Evolutionary conservation across 2,888 invertebrate genomes (phyloP).

Genomic region (Ornithoptera alexandrae): DNA sequence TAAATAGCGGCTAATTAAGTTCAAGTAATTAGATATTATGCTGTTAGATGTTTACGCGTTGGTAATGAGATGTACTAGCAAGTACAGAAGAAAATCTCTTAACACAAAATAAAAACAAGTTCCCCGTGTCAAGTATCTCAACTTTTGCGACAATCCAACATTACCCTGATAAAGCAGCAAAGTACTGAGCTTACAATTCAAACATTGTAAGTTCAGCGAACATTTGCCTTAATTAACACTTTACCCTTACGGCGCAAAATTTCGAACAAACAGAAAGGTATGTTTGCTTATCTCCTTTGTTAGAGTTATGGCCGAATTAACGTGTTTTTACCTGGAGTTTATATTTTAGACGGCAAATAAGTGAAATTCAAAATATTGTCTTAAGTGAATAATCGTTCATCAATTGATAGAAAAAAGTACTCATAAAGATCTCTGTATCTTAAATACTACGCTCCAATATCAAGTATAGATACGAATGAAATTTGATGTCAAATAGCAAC

Average conservation of each 20-base stretch:
- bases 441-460: too few relatives aligned
- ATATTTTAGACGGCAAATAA: not conserved
- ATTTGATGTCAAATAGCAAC: too few relatives aligned
- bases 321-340: not conserved
- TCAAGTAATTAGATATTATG: too few relatives aligned
- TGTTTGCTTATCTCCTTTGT: constrained; percentile 14
- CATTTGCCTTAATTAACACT: constrained; percentile 27
- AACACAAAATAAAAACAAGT: not conserved
- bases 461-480: too few relatives aligned
- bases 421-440: too few relatives aligned
- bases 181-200: constrained; percentile 21
- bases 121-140: constrained; percentile 1
- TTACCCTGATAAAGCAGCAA: constrained; percentile 18
- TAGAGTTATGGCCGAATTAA: constrained; percentile 1
- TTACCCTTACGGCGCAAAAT: constrained; percentile 23
- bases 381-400: too few relatives aligned
- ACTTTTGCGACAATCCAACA: constrained; percentile 6
- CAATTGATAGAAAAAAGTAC: too few relatives aligned
- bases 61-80: not conserved
- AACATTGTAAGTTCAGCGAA: constrained; percentile 21
- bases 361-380: not conserved
- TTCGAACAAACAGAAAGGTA: constrained; percentile 21
- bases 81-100: not conserved
- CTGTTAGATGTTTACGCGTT: not conserved
- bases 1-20: too few relatives aligned